Evolutionary conservation across 2,113 vertebrate genomes (phyloP), one percentile per base, ranked within the genome.

Genomic region (Xiphophorus couchianus): DNA sequence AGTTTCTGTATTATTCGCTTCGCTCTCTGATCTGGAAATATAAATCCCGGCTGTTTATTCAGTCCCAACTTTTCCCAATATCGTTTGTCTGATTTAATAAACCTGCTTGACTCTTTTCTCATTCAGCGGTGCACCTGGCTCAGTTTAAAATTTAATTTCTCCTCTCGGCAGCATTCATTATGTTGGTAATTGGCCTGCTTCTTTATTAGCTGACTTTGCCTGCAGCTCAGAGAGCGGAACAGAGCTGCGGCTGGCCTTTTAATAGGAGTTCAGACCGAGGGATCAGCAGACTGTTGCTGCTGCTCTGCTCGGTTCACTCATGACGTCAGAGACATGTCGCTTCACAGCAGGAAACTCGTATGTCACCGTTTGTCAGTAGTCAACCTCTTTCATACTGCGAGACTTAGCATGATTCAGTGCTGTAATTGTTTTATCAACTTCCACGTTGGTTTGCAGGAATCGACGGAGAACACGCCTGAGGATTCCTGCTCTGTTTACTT

Each of bases 191-290:
- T 75, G 77, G 84, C 70, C 68, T 9, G 67, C 77, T 80, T 77
- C 80, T 87, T 82, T 87, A 84, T 77, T 87, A 77, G 77, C 76
- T 72, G 73, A 74, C 73, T 77, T 71, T 76, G 76, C 82, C 86
- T 66, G 73, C 65, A 80, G 83, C 82, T 74, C 76, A 63, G 39
- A 62, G 85, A 74, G 70, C 30, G 51, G 75, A 76, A 28, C 72
- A 33, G 64, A 80, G 78, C 74, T 27, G 74, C 54, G 7, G 74
- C 17, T 2, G 2, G 71, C 30, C 69, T 74, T 51, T 66, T 72
- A 84, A 77, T 69, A 48, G 62, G 0, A 31, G 65, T 65, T 74
- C 0, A 54, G 61, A 68, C 30, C 11, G 30, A 61, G 28, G 37
- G 35, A 54, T 69, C 28, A 30, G 63, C 3, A 71, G 30, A 48